A percentile compares a stretch with the other conserved stretches of the same genome.
These are phyloP conservation scores for Sebastes matsubarae DNA, from an alignment of 2,797 vertebrate genomes.

Conservation along the genomic window DNA sequence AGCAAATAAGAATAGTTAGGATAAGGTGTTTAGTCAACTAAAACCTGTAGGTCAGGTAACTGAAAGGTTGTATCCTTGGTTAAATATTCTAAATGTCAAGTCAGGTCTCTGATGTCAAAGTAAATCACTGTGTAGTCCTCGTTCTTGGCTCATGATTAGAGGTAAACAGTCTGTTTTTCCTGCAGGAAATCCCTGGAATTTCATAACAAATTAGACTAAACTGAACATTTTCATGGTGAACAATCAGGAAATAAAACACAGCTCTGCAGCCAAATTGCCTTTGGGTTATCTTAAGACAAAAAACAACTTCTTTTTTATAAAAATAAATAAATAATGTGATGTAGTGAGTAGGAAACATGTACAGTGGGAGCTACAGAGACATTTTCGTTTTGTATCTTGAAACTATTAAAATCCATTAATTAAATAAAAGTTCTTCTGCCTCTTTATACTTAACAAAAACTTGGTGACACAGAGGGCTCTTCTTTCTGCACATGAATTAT, in stretches of 20 bases:
- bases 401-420: constrained; percentile 17
- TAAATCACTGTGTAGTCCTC: too few species aligned
- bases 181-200: background rate
- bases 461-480: background rate
- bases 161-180: background rate
- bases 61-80: background rate
- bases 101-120: background rate
- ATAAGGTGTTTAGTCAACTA: background rate
- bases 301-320: background rate
- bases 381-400: background rate
- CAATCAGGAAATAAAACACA: constrained; percentile 3
- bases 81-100: background rate
- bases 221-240: background rate
- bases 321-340: background rate
- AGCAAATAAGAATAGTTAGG: background rate
- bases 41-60: background rate
- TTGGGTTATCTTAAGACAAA: background rate
- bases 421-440: background rate
- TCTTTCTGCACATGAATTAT: background rate
- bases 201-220: background rate
- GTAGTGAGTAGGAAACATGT: background rate
- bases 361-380: background rate
- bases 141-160: background rate
- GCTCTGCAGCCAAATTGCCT: constrained; percentile 14
- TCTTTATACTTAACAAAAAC: constrained; percentile 1